Conservation (phyloP, 2,797 vertebrate genomes). For the Mergus octosetaceus region DNA sequence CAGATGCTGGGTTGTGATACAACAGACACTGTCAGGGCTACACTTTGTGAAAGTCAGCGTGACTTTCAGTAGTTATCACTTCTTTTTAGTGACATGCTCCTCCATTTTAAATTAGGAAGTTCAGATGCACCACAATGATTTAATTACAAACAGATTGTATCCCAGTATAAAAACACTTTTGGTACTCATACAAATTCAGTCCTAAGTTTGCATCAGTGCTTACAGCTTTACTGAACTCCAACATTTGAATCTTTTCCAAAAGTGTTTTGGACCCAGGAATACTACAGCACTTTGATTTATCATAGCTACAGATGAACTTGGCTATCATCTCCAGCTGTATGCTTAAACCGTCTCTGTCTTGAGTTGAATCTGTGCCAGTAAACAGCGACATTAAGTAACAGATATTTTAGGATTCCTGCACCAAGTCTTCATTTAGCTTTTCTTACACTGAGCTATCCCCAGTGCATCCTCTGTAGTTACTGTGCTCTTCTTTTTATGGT, state of each 20-base stretch:
- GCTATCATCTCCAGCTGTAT: neutral
- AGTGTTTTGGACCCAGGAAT: neutral
- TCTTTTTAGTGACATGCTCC: neutral
- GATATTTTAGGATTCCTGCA: neutral
- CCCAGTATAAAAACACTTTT: neutral
- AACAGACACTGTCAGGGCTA: neutral
- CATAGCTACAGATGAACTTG: neutral
- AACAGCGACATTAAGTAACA: neutral
- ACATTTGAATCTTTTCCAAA: neutral
- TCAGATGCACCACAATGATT: neutral
- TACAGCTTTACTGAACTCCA: neutral
- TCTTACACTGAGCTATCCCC: neutral
- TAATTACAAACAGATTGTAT: neutral
- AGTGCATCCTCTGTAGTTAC: neutral
- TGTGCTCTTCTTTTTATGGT: neutral
- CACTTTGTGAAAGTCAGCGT: neutral
- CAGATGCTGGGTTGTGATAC: neutral
- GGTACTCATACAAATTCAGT: neutral
- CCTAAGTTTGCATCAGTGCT: neutral
- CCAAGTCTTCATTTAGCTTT: neutral
- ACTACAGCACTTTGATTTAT: neutral
- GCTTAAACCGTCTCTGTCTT: neutral
- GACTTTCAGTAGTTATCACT: neutral
- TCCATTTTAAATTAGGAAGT: neutral
- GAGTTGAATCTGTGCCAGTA: neutral